Base-by-base conservation (phyloP, 2,113 vertebrate genomes). In the Neopipo cinnamomea region DNA sequence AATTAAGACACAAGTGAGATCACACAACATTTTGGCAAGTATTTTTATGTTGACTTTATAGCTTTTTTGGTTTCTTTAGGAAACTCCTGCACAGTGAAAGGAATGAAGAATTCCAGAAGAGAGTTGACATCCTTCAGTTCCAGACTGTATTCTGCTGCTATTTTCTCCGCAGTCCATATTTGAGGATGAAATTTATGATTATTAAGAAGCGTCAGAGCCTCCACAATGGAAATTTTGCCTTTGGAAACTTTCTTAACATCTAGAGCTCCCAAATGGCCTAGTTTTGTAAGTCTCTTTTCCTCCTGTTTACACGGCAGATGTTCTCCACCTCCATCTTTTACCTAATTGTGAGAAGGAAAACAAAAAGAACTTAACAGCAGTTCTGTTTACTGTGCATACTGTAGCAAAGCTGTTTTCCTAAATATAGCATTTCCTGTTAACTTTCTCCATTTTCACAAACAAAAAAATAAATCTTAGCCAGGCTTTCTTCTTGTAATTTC, bases 141-240 rank as follows among this genome's bases (percentile, higher is more conserved):
- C 94, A 99, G 97, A 68, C 91, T 97, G 95, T 99, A 99, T 88
- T 99, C 99, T 91, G 97, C 92, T 31, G 99, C 98, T 74, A 99
- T 98, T 97, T 98, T 99, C 84, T 99, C 98, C 19, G 97, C 93
- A 63, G 99, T 99, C 99, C 99, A 99, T 4, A 77, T 98, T 52
- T 98, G 87, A 62, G 99, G 99, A 67, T 97, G 74, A 39, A 89
- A 95, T 93, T 98, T 99, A 97, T 99, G 98, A 92, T 98, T 98
- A 97, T 98, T 98, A 72, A 99, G 97, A 68, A 98, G 97, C 4
- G 95, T 98, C 93, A 99, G 90, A 50, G 98, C 98, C 88, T 99
- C 99, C 19, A 98, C 94, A 84, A 99, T 71, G 46, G 98, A 98
- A 94, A 99, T 97, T 88, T 98, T 99, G 95, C 99, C 99, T 98